Evolutionary conservation across 2,113 vertebrate genomes (phyloP).

Genomic region (Heliornis fulica): DNA sequence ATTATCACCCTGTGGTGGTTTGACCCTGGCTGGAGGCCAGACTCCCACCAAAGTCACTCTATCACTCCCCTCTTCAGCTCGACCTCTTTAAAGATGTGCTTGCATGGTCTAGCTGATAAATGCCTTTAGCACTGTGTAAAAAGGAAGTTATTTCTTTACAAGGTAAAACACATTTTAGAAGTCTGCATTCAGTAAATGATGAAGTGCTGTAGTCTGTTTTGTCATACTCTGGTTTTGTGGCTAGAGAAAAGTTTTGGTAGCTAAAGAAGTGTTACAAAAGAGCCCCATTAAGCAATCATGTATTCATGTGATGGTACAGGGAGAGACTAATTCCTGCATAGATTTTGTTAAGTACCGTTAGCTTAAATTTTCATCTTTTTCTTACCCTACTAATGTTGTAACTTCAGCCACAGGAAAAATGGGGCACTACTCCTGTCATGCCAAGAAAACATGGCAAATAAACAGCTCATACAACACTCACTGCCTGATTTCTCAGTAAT

Average conservation of each 20-base stretch:
- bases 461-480: not conserved
- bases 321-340: not conserved
- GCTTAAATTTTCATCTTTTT: not conserved
- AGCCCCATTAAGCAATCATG: not conserved
- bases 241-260: not conserved
- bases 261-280: not conserved
- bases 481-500: not conserved
- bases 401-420: not conserved
- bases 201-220: not conserved
- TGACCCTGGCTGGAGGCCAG: no score
- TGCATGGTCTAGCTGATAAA: not conserved
- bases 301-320: not conserved
- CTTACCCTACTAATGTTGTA: not conserved
- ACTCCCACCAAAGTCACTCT: no score
- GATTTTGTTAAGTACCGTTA: not conserved
- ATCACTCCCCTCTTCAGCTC: no score
- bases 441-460: not conserved
- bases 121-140: not conserved
- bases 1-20: no score
- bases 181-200: not conserved
- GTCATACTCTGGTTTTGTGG: not conserved
- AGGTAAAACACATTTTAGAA: not conserved
- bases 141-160: not conserved
- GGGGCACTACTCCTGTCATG: fast-evolving
- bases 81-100: not conserved